Conservation (phyloP, 2,113 vertebrate genomes). For the Sinocyclocheilus anshuiensis region DNA sequence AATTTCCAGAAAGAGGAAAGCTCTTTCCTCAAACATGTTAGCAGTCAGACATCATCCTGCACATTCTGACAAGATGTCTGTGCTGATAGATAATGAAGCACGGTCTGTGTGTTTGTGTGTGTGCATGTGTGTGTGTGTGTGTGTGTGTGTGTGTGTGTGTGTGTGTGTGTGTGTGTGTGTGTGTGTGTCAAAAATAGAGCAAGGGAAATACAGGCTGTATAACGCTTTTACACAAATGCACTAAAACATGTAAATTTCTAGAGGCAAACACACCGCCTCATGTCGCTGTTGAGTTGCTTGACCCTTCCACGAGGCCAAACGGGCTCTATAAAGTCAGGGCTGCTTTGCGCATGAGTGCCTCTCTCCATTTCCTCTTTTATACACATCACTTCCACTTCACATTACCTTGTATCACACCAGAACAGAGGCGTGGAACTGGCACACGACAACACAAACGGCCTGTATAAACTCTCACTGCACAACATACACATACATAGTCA, state of each 20-base stretch:
- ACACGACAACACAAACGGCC: not conserved
- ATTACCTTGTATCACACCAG: slow-evolving; percentile 70
- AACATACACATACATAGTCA: not conserved
- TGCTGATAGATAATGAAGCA: slow-evolving; percentile 72
- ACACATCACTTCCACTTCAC: slow-evolving; percentile 75
- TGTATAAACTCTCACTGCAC: not conserved
- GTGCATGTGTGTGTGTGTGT: not conserved
- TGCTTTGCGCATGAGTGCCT: slow-evolving; percentile 73
- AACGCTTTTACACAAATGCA: slow-evolving; percentile 58
- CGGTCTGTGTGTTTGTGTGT: not conserved
- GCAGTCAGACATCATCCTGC: slow-evolving; percentile 67
- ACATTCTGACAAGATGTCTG: slow-evolving; percentile 64
- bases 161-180: not conserved
- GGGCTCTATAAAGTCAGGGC: slow-evolving; percentile 70
- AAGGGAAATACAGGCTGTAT: slow-evolving; percentile 37
- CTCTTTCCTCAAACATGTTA: slow-evolving; percentile 61
- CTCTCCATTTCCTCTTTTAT: slow-evolving; percentile 75
- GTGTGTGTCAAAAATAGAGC: slow-evolving; percentile 30
- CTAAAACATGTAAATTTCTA: slow-evolving; percentile 12
- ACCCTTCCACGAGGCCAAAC: slow-evolving; percentile 75
- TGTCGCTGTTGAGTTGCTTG: slow-evolving; percentile 74
- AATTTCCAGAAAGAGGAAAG: slow-evolving; percentile 59
- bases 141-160: not conserved
- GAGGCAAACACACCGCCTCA: not conserved
- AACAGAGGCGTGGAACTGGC: slow-evolving; percentile 57